Percentiles rank a stretch among this genome's conserved stretches.
phyloP scores from a whole-genome alignment of 2,797 vertebrate genomes.

The Hozukius guyotensis region DNA sequence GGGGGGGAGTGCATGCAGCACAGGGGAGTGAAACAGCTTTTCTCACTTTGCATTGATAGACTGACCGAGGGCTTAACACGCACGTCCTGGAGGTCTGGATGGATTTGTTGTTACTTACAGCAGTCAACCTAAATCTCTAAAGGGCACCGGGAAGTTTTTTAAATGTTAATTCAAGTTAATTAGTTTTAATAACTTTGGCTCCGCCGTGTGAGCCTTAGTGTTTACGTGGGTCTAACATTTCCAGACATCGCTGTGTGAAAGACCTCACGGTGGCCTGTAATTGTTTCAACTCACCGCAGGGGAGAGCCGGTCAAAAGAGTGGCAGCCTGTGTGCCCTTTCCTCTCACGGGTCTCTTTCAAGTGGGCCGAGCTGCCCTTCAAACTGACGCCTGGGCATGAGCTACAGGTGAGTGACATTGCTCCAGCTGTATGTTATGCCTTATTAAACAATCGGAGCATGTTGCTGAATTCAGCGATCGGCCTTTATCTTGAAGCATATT shows the following conservation, averaged over 20 bases:
- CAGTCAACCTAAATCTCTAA: slow-evolving; percentile 76
- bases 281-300: slow-evolving; percentile 65
- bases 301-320: slow-evolving; percentile 61
- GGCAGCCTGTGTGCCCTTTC: slow-evolving; percentile 69
- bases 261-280: slow-evolving; percentile 64
- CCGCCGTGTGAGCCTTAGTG: slow-evolving; percentile 36
- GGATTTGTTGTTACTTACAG: slow-evolving; percentile 79
- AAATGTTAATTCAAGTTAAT: slow-evolving; percentile 82
- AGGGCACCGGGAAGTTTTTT: slow-evolving; percentile 69
- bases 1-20: slow-evolving; percentile 42
- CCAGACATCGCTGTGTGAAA: slow-evolving; percentile 47
- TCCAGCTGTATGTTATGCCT: slow-evolving; percentile 50
- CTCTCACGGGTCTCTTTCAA: slow-evolving; percentile 62
- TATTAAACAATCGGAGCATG: slow-evolving; percentile 35
- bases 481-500: slow-evolving; percentile 6
- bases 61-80: slow-evolving; percentile 80
- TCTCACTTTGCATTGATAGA: slow-evolving; percentile 82
- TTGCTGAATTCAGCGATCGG: slow-evolving; percentile 30
- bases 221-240: slow-evolving; percentile 68
- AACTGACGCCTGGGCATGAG: slow-evolving; percentile 55
- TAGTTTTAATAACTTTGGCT: slow-evolving; percentile 76
- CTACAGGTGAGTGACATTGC: slow-evolving; percentile 68
- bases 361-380: slow-evolving; percentile 72
- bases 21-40: slow-evolving; percentile 72
- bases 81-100: slow-evolving; percentile 70